Conservation (phyloP, 2,797 vertebrate genomes). For the Columba guinea region DNA sequence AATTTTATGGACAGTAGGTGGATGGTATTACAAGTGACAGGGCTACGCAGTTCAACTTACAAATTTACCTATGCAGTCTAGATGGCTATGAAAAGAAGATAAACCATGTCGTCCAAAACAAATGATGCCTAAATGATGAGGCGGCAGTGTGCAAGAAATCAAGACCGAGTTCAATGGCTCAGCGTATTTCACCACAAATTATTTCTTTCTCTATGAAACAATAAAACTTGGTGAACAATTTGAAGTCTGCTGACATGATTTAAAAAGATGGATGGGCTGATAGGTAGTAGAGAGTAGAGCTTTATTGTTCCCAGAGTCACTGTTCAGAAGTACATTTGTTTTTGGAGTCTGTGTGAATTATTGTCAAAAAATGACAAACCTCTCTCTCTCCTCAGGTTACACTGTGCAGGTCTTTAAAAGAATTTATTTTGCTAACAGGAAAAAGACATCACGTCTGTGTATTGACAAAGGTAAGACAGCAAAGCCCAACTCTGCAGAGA, state of each 20-base stretch:
- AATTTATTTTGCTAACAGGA: neutral
- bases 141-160: neutral
- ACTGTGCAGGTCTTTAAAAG: neutral
- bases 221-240: slow-evolving; percentile 18
- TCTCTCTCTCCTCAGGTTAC: neutral
- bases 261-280: slow-evolving; percentile 54
- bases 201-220: slow-evolving; percentile 27
- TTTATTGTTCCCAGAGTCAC: slow-evolving; percentile 10
- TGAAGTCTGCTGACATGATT: slow-evolving; percentile 47
- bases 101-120: neutral
- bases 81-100: neutral
- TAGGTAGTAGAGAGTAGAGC: neutral
- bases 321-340: slow-evolving; percentile 48
- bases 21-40: neutral
- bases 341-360: slow-evolving; percentile 41
- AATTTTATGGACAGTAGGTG: neutral
- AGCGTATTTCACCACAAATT: slow-evolving; percentile 1
- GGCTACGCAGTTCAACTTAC: neutral
- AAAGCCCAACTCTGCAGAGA: neutral
- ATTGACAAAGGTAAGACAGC: neutral
- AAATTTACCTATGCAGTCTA: neutral
- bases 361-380: slow-evolving; percentile 52
- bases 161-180: slow-evolving; percentile 34
- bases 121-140: slow-evolving; percentile 27
- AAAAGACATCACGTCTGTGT: neutral